Conservation (phyloP, 2,797 vertebrate species). For the Pseudocheirus occidentalis region DNA sequence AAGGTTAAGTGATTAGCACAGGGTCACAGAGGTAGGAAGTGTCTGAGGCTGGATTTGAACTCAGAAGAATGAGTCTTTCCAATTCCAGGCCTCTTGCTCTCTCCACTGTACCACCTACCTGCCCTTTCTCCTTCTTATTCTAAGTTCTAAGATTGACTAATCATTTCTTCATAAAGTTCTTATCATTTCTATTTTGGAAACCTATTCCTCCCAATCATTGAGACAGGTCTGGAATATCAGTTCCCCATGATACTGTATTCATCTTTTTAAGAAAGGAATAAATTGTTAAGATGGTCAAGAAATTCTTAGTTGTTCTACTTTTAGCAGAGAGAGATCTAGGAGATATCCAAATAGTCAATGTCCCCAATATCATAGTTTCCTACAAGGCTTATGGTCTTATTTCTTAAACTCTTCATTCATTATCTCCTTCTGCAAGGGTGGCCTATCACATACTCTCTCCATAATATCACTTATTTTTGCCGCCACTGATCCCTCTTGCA, state of each 20-base stretch:
- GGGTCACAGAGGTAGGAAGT: too few species aligned
- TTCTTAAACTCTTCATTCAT: not conserved
- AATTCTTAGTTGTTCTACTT: not conserved
- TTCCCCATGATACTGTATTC: not conserved
- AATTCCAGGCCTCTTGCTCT: too few species aligned
- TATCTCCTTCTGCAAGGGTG: not conserved
- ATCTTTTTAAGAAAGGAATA: not conserved
- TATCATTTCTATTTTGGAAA: not conserved
- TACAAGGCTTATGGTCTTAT: not conserved
- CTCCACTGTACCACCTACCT: too few species aligned
- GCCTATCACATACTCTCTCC: not conserved
- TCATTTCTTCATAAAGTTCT: too few species aligned
- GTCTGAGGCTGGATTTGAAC: too few species aligned
- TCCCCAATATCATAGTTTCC: not conserved
- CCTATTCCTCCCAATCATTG: not conserved
- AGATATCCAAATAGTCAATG: not conserved
- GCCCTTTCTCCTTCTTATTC: too few species aligned
- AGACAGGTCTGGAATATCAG: not conserved
- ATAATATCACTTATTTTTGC: not conserved
- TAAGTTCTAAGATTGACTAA: too few species aligned
- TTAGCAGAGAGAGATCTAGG: not conserved
- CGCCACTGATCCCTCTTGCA: not conserved
- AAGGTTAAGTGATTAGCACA: too few species aligned
- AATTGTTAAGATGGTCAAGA: not conserved
- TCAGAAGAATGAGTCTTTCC: too few species aligned